phyloP scores from a whole-genome alignment of 2,888 invertebrate genomes.

The Embidobia sp. region DNA sequence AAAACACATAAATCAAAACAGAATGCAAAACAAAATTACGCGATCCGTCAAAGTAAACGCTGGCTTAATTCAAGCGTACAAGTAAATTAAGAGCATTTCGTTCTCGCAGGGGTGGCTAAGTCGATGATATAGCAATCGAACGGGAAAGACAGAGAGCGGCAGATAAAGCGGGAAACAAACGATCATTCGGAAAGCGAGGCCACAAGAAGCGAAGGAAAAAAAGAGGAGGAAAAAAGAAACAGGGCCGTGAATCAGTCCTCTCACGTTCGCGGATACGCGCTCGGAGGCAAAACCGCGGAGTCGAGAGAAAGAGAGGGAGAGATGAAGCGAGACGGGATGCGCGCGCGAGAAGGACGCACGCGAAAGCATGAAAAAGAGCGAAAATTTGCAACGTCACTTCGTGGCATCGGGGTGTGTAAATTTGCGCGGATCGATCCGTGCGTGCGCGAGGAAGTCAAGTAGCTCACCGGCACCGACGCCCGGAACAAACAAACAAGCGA shows the following conservation, averaged over 20 bases:
- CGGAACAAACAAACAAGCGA: slow-evolving; percentile 75
- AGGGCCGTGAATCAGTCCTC: slow-evolving; percentile 37
- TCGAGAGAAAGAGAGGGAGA: slow-evolving; percentile 33
- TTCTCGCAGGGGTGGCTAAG: slow-evolving; percentile 47
- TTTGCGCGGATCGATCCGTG: slow-evolving; percentile 76
- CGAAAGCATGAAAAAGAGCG: slow-evolving; percentile 68
- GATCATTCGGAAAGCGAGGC: slow-evolving; percentile 26
- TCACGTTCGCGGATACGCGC: slow-evolving; percentile 41
- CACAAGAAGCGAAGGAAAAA: too few species aligned
- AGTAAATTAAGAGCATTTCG: slow-evolving; percentile 58
- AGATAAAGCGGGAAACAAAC: slow-evolving; percentile 27
- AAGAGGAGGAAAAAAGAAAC: neutral
- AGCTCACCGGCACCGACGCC: slow-evolving; percentile 71
- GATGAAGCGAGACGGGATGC: slow-evolving; percentile 27
- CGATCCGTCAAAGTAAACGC: slow-evolving; percentile 54
- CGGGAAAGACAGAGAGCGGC: slow-evolving; percentile 17
- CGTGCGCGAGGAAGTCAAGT: slow-evolving; percentile 68
- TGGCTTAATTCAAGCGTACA: slow-evolving; percentile 62
- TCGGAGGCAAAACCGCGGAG: slow-evolving; percentile 37
- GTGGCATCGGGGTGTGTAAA: slow-evolving; percentile 73
- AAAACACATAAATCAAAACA: slow-evolving; percentile 44
- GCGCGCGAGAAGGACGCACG: slow-evolving; percentile 26
- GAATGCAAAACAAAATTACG: slow-evolving; percentile 61
- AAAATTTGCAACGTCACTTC: slow-evolving; percentile 72
- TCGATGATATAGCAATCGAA: slow-evolving; percentile 34